Evolutionary conservation across 2,888 invertebrate species (phyloP).

Genomic region (Lampropteryx suffumata): DNA sequence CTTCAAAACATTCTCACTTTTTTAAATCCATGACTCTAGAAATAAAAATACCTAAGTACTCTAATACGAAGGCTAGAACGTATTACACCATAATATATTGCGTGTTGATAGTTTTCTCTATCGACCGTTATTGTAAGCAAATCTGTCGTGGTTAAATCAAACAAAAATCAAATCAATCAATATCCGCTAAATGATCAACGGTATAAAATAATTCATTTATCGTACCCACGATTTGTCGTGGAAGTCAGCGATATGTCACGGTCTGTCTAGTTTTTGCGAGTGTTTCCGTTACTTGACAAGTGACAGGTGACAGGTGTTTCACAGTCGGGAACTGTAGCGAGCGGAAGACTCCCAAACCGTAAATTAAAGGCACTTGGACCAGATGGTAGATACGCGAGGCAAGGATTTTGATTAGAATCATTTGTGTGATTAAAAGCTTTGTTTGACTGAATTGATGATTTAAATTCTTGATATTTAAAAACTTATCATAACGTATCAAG

Average conservation of each 20-base stretch:
- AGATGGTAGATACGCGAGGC: conserved; percentile 6
- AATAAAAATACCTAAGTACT: no score
- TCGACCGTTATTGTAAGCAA: no score
- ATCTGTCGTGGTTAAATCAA: no score
- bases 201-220: conserved; percentile 3
- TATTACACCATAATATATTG: no score
- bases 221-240: conserved; percentile 16
- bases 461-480: no score
- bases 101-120: no score
- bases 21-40: no score
- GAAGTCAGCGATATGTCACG: conserved; percentile 26
- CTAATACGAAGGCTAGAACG: no score
- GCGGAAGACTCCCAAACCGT: conserved; percentile 20
- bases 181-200: background rate
- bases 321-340: conserved; percentile 17
- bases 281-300: conserved; percentile 27
- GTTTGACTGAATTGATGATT: no score
- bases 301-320: conserved; percentile 36
- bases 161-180: no score
- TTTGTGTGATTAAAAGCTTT: background rate
- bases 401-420: background rate
- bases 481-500: no score
- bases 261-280: conserved; percentile 28
- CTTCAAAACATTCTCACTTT: no score
- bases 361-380: conserved; percentile 8